Percentiles rank a stretch among this genome's conserved stretches.
Evolutionary conservation across 2,888 invertebrate species (phyloP).

Genomic region (Azorinus chamasolen): DNA sequence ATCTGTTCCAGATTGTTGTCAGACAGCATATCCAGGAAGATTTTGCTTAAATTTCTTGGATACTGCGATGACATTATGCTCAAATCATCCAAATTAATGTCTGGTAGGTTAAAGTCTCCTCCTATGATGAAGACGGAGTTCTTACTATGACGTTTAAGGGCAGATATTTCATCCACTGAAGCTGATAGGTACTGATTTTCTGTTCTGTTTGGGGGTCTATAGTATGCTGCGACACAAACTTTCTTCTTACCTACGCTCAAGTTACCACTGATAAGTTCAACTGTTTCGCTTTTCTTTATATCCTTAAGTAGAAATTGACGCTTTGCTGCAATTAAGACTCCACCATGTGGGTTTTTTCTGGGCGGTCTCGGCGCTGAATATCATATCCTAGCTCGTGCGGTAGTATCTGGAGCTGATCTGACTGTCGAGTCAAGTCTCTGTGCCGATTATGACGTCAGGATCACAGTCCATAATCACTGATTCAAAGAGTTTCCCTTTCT

Average conservation of each 20-base stretch:
- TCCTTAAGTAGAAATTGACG: background rate
- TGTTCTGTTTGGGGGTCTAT: constrained; percentile 12
- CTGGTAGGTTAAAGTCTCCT: constrained; percentile 20
- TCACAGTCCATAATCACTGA: background rate
- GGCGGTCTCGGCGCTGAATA: background rate
- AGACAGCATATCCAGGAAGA: background rate
- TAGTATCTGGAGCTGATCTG: no score
- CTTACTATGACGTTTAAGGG: background rate
- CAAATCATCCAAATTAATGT: constrained; percentile 7
- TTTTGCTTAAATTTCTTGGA: background rate
- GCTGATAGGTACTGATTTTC: background rate
- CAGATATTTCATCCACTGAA: background rate
- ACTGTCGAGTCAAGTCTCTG: no score
- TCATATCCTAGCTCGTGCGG: no score
- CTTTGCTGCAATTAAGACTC: constrained; percentile 7
- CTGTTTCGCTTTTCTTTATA: background rate
- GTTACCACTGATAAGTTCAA: constrained; percentile 3
- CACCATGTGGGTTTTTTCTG: constrained; percentile 17
- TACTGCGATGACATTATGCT: background rate
- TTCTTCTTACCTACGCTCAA: constrained; percentile 3
- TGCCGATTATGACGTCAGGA: no score
- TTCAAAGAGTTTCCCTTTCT: constrained; percentile 27
- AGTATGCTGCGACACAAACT: background rate
- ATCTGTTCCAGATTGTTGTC: background rate
- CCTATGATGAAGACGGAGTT: constrained; percentile 7